Percentiles rank a stretch among this genome's conserved stretches.
phyloP scores from a whole-genome alignment of 2,113 vertebrate genomes.

The Hassar affinis region DNA sequence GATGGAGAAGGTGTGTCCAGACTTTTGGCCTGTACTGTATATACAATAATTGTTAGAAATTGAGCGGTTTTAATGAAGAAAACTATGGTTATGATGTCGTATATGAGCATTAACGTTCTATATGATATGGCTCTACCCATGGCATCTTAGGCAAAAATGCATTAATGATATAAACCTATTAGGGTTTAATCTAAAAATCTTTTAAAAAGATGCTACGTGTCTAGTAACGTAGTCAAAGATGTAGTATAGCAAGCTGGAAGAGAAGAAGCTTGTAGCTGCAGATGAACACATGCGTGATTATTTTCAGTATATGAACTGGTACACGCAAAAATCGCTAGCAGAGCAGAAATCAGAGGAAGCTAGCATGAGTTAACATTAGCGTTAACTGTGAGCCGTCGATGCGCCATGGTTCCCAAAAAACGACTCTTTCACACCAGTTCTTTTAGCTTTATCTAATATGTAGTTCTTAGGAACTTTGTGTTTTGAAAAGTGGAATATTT shows the following conservation, averaged over 20 bases:
- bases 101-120: not conserved
- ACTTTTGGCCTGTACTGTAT: too few relatives aligned
- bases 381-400: not conserved
- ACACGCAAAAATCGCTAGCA: not conserved
- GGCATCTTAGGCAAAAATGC: not conserved
- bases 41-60: too few relatives aligned
- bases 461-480: not conserved
- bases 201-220: not conserved
- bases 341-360: not conserved
- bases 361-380: not conserved
- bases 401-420: not conserved
- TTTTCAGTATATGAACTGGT: not conserved
- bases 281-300: not conserved
- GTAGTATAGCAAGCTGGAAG: not conserved
- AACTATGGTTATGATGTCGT: not conserved
- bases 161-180: not conserved
- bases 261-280: not conserved
- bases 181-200: not conserved
- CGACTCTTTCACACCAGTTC: not conserved
- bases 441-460: not conserved
- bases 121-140: not conserved
- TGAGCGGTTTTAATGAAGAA: not conserved
- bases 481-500: not conserved
- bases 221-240: not conserved
- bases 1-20: too few relatives aligned